Conservation (phyloP, 2,888 invertebrate genomes). For the Gnatocerus cornutus region DNA sequence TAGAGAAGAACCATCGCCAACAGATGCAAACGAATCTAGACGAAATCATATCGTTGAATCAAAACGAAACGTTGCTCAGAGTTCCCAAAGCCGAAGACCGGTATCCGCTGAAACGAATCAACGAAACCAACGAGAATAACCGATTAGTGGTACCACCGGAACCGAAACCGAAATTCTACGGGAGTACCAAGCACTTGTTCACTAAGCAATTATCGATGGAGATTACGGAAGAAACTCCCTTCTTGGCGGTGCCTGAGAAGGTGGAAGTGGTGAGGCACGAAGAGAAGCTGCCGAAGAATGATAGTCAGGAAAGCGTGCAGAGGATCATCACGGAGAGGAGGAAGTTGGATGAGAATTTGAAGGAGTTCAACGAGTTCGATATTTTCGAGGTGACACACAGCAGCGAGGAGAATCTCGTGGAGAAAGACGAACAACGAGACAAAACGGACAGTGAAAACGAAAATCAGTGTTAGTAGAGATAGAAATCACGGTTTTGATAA, state of each 20-base stretch:
- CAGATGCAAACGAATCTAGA: conserved; percentile 62
- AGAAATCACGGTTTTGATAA: conserved; percentile 45
- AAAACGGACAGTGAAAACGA: conserved; percentile 47
- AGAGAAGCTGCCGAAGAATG: conserved; percentile 62
- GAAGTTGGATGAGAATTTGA: conserved; percentile 73
- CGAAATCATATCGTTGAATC: conserved; percentile 62
- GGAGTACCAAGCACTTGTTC: conserved; percentile 75
- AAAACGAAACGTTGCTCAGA: conserved; percentile 53
- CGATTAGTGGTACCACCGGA: conserved; percentile 64
- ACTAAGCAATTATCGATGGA: conserved; percentile 74
- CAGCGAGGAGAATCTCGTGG: conserved; percentile 62
- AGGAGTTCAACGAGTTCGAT: conserved; percentile 66
- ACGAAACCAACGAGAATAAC: conserved; percentile 61
- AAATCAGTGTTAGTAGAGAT: conserved; percentile 35
- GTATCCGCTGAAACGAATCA: conserved; percentile 60
- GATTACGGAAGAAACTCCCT: conserved; percentile 73
- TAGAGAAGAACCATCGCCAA: conserved; percentile 67
- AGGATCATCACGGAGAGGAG: conserved; percentile 77
- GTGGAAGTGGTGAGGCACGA: conserved; percentile 12
- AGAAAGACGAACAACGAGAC: conserved; percentile 51
- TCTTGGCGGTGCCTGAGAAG: conserved; percentile 64
- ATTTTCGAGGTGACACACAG: conserved; percentile 67
- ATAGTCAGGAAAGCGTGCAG: conserved; percentile 74
- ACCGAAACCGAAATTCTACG: conserved; percentile 66
- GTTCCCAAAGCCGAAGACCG: conserved; percentile 61